A percentile compares a stretch with the other conserved stretches of the same genome.
Conservation (phyloP, 2,888 invertebrate genomes). For the Hirtodrosophila alboralis region DNA sequence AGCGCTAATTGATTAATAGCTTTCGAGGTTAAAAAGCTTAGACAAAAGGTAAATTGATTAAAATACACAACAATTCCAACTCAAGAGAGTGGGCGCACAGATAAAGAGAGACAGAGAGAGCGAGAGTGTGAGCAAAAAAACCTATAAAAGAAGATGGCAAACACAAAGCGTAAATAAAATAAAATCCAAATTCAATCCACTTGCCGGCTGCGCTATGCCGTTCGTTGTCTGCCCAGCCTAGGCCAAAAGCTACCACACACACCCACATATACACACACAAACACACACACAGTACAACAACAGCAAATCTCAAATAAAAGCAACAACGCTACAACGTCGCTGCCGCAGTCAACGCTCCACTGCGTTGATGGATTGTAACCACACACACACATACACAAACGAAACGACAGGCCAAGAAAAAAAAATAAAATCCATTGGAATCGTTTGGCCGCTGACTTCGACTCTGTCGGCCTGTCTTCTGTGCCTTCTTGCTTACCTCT, state of each 20-base stretch:
- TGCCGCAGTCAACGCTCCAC: constrained; percentile 23
- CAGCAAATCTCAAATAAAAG: constrained; percentile 75
- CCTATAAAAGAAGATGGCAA: constrained; percentile 30
- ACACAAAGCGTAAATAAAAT: constrained; percentile 34
- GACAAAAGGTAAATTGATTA: constrained; percentile 13
- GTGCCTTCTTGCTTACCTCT: constrained; percentile 40
- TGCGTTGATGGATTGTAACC: constrained; percentile 69
- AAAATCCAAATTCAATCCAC: constrained; percentile 71
- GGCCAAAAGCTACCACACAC: constrained; percentile 21
- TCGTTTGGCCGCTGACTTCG: constrained; percentile 55
- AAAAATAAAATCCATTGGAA: constrained; percentile 61
- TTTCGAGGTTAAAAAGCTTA: constrained; percentile 28
- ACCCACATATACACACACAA: constrained; percentile 30
- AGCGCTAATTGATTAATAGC: constrained; percentile 50
- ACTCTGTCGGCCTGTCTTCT: constrained; percentile 50
- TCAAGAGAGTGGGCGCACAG: background rate
- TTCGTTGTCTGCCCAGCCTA: constrained; percentile 25
- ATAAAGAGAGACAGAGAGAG: background rate
- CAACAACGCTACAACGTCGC: constrained; percentile 54
- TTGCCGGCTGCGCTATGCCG: constrained; percentile 36
- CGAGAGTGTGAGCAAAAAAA: constrained; percentile 14
- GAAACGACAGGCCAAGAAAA: constrained; percentile 41
- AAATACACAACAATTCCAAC: constrained; percentile 22
- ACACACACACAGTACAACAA: constrained; percentile 26
- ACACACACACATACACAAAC: constrained; percentile 28